phyloP scores from a whole-genome alignment of 2,797 vertebrate species.

The Sebastes iracundus region DNA sequence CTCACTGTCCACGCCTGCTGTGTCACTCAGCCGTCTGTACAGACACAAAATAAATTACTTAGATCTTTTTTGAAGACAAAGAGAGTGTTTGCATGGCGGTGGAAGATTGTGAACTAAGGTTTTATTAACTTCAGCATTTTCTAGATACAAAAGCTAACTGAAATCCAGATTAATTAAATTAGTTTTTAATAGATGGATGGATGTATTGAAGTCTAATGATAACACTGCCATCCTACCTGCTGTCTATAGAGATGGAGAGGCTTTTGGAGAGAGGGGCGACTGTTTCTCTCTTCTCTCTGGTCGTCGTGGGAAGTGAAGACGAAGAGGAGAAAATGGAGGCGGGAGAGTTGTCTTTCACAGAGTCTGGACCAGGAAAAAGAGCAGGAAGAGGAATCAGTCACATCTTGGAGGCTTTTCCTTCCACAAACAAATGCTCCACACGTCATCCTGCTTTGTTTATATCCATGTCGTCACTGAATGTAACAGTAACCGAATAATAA shows the following conservation, averaged over 20 bases:
- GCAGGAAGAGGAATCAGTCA: slow-evolving; percentile 23
- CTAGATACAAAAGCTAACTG: neutral
- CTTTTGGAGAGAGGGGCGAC: slow-evolving; percentile 80
- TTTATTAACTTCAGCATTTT: neutral
- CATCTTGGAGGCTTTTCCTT: slow-evolving; percentile 4
- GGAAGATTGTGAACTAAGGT: neutral
- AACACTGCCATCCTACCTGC: slow-evolving; percentile 73
- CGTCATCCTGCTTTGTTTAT: slow-evolving; percentile 21
- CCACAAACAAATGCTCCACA: slow-evolving; percentile 15
- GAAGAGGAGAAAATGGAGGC: slow-evolving; percentile 75
- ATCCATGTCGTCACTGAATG: neutral
- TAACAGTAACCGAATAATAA: slow-evolving; percentile 8
- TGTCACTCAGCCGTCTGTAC: slow-evolving; percentile 76
- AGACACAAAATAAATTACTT: neutral
- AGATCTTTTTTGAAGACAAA: neutral
- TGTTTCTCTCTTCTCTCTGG: slow-evolving; percentile 83
- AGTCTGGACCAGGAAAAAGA: slow-evolving; percentile 70
- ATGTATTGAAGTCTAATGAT: neutral
- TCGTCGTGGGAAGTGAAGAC: slow-evolving; percentile 72
- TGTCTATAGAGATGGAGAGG: slow-evolving; percentile 84
- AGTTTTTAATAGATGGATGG: neutral
- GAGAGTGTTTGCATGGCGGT: neutral
- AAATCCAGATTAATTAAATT: neutral
- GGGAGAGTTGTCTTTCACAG: slow-evolving; percentile 77
- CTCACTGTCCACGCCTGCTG: slow-evolving; percentile 80